phyloP scores from a whole-genome alignment of 2,888 invertebrate genomes.

The Hydrotaea diabolus region DNA sequence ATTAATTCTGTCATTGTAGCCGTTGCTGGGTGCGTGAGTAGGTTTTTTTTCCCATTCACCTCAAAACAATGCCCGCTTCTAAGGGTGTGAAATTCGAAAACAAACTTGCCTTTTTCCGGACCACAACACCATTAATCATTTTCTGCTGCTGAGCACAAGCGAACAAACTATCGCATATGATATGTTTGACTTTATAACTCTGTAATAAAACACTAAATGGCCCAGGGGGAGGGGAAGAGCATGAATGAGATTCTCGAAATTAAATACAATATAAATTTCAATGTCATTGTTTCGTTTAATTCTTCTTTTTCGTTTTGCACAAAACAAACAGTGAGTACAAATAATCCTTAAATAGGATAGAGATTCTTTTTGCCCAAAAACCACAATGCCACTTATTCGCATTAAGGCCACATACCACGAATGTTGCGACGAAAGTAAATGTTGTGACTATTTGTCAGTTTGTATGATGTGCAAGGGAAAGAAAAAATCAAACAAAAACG shows the following conservation, averaged over 20 bases:
- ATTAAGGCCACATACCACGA: constrained; percentile 27
- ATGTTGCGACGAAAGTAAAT: constrained; percentile 15
- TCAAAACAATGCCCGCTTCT: not conserved
- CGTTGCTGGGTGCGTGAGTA: not conserved
- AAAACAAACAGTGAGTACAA: constrained; percentile 49
- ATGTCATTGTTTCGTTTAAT: constrained; percentile 45
- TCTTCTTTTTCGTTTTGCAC: not conserved
- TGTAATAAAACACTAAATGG: constrained; percentile 44
- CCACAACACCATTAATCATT: constrained; percentile 19
- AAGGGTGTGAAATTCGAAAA: constrained; percentile 13
- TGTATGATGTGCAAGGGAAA: constrained; percentile 21
- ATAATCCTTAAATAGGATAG: constrained; percentile 34
- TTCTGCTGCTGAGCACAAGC: not conserved
- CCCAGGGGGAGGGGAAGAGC: constrained; percentile 29
- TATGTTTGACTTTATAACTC: constrained; percentile 42
- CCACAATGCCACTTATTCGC: constrained; percentile 52
- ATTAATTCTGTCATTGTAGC: too few species aligned
- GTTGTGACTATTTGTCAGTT: constrained; percentile 44
- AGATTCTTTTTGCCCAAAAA: constrained; percentile 33
- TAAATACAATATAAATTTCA: constrained; percentile 59
- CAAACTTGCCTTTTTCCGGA: not conserved
- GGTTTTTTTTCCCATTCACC: not conserved
- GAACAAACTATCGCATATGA: constrained; percentile 37
- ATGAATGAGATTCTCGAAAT: constrained; percentile 38
- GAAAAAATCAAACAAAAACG: constrained; percentile 44